Conservation (phyloP, 2,797 vertebrate genomes). For the Tokudaia muenninki region DNA sequence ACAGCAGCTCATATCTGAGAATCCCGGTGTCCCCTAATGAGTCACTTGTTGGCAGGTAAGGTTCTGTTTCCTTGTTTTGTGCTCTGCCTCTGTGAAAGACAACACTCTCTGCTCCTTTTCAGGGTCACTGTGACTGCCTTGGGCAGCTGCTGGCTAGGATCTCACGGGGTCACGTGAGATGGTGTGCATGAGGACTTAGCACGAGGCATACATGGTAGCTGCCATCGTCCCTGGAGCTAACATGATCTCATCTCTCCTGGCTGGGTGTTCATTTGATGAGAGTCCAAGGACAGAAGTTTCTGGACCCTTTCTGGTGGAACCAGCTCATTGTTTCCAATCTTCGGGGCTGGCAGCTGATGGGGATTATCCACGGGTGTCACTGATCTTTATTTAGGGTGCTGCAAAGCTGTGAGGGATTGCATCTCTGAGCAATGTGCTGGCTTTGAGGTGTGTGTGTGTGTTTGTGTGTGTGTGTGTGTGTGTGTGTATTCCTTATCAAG, state of each 20-base stretch:
- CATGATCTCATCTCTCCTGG: background rate
- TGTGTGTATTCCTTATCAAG: background rate
- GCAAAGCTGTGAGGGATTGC: background rate
- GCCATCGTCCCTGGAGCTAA: background rate
- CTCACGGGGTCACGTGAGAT: accelerated
- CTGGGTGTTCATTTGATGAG: background rate
- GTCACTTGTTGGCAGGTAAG: no score
- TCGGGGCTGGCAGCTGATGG: background rate
- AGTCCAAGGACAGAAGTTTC: constrained; percentile 27
- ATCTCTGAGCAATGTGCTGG: background rate
- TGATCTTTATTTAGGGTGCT: constrained; percentile 32
- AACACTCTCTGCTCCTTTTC: background rate
- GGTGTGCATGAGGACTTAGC: background rate
- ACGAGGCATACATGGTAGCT: accelerated
- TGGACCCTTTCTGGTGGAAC: background rate
- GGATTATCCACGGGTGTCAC: background rate
- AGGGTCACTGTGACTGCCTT: background rate
- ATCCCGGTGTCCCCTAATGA: background rate
- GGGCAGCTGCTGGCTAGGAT: background rate
- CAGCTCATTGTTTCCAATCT: background rate
- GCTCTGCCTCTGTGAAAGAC: background rate
- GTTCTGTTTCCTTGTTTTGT: background rate
- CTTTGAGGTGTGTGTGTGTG: background rate
- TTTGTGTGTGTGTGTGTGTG: background rate
- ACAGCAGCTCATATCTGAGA: background rate